A percentile compares a stretch with the other conserved stretches of the same genome.
These are phyloP conservation scores for Oenanthe melanoleuca DNA, from an alignment of 2,113 vertebrate genomes.

Conservation along the genomic window DNA sequence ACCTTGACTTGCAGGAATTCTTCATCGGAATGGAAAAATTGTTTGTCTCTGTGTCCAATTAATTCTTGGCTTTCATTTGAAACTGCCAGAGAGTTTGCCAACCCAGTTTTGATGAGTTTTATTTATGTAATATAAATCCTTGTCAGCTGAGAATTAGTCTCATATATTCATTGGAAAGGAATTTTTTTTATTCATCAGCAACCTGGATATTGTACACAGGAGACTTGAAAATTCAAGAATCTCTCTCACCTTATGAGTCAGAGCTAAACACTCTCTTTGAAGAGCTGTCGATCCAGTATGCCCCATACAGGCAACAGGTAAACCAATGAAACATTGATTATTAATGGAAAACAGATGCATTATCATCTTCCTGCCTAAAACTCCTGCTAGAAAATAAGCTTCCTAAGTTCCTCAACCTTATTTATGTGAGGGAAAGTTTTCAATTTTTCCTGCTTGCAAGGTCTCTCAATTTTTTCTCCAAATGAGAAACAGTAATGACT, in stretches of 20 bases:
- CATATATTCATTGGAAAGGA: background rate
- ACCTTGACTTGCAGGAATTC: slow-evolving; percentile 20
- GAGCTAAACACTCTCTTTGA: background rate
- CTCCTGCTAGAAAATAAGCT: background rate
- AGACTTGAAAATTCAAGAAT: background rate
- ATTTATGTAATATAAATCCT: slow-evolving; percentile 11
- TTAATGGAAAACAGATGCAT: background rate
- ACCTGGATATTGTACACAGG: background rate
- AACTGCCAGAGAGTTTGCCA: slow-evolving; percentile 20
- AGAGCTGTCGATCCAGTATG: background rate
- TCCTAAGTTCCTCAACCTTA: background rate
- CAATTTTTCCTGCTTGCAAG: background rate
- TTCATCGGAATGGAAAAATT: background rate
- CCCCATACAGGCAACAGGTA: background rate
- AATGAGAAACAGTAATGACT: background rate
- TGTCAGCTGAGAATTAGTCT: background rate
- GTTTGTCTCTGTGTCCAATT: slow-evolving; percentile 27
- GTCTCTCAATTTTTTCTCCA: background rate
- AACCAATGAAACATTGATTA: background rate
- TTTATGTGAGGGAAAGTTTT: background rate
- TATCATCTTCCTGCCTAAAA: background rate
- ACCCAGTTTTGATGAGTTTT: background rate
- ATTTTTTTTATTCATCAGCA: background rate
- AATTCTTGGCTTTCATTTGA: slow-evolving; percentile 45
- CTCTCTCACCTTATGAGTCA: background rate